These are phyloP conservation scores for Aphis gossypii DNA, from an alignment of 1,140 invertebrate genomes.

Conservation along the genomic window DNA sequence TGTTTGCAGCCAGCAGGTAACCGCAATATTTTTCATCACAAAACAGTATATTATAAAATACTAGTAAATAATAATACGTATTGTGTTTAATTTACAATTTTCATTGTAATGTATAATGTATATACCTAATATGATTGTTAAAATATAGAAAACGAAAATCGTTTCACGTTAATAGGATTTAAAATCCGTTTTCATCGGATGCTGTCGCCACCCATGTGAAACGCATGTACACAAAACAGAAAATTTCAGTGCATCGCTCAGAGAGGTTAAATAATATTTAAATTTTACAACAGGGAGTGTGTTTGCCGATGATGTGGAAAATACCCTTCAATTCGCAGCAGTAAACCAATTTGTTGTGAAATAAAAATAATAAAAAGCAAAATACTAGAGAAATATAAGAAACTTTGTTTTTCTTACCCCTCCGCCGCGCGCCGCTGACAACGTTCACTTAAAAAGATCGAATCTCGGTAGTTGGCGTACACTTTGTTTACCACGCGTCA, in stretches of 20 bases:
- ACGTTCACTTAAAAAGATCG: background rate
- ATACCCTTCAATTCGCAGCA: background rate
- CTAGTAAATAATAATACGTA: background rate
- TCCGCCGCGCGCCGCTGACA: too few species aligned
- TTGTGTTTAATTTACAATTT: background rate
- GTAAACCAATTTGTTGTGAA: slow-evolving; percentile 1
- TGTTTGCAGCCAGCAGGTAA: background rate
- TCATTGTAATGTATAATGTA: too few species aligned
- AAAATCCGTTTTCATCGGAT: background rate
- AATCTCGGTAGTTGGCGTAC: background rate
- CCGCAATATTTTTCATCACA: background rate
- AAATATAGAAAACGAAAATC: background rate
- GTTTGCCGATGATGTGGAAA: background rate
- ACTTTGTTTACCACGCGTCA: background rate
- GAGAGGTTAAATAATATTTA: background rate
- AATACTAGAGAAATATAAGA: background rate
- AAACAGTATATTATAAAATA: background rate
- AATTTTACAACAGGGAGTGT: background rate
- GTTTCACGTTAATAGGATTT: background rate
- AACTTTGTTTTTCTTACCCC: background rate
- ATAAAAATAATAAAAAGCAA: background rate
- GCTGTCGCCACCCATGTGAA: background rate
- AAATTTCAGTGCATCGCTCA: background rate
- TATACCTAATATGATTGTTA: background rate
- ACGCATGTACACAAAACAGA: background rate